phyloP scores from a whole-genome alignment of 1,140 invertebrate genomes.

The Microplitis demolitor region DNA sequence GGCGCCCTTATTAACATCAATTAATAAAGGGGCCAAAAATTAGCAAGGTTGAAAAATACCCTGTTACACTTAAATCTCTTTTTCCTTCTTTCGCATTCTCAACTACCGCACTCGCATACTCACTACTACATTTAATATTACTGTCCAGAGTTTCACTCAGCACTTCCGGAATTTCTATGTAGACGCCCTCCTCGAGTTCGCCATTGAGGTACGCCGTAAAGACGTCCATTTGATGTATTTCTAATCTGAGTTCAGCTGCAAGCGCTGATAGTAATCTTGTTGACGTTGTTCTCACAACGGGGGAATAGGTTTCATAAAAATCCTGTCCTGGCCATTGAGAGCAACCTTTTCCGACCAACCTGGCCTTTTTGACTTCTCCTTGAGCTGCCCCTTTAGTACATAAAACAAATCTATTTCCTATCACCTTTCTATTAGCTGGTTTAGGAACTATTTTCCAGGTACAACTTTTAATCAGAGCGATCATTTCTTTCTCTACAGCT shows the following conservation, averaged over 20 bases:
- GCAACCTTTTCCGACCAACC: conserved; percentile 42
- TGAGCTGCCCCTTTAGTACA: neutral
- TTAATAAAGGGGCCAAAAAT: too few relatives aligned
- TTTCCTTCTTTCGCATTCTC: neutral
- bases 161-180: conserved; percentile 30
- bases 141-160: conserved; percentile 5
- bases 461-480: conserved; percentile 43
- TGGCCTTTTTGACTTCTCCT: conserved; percentile 36
- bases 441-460: conserved; percentile 44
- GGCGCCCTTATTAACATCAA: too few relatives aligned
- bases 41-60: too few relatives aligned
- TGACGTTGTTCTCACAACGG: conserved; percentile 32
- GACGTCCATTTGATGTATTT: conserved; percentile 41
- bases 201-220: conserved; percentile 32
- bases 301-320: conserved; percentile 41
- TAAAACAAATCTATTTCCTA: conserved; percentile 28
- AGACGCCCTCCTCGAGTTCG: conserved; percentile 29
- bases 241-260: conserved; percentile 14
- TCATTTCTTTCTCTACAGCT: conserved; percentile 47
- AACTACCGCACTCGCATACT: neutral
- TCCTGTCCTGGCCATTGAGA: conserved; percentile 34
- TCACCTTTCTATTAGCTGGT: conserved; percentile 40
- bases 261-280: conserved; percentile 28
- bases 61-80: neutral
- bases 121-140: neutral